These are phyloP conservation scores for Procavia capensis DNA, from an alignment of 2,113 vertebrate genomes.

Conservation along the genomic window DNA sequence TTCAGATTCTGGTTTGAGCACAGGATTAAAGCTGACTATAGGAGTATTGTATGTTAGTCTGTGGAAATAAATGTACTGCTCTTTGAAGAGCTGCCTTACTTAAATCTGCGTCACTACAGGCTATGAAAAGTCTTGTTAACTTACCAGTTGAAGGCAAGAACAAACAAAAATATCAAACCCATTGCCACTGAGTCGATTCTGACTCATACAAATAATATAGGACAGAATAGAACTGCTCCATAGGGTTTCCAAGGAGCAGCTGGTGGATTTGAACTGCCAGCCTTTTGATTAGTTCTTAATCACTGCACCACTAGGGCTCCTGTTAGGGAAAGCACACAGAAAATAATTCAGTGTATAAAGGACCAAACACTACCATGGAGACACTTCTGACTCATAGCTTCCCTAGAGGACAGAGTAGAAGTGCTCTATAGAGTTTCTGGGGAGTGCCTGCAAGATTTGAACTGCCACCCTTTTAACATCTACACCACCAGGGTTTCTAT, in stretches of 20 bases:
- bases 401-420: too few relatives aligned
- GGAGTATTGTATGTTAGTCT: background rate
- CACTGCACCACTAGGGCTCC: background rate
- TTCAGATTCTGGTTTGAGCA: background rate
- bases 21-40: background rate
- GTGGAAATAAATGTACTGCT: background rate
- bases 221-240: background rate
- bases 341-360: slow-evolving; percentile 18
- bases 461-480: too few relatives aligned
- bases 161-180: background rate
- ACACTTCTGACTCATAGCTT: too few relatives aligned
- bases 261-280: background rate
- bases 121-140: background rate
- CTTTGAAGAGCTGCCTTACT: slow-evolving; percentile 13
- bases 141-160: background rate
- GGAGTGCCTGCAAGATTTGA: too few relatives aligned
- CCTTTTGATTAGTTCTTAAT: background rate
- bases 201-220: background rate
- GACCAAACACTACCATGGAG: too few relatives aligned
- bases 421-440: too few relatives aligned
- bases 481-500: too few relatives aligned
- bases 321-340: background rate
- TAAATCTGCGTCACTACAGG: background rate
- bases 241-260: background rate
- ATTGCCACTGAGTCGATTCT: background rate